These are phyloP conservation scores for Xiphophorus couchianus DNA, from an alignment of 2,113 vertebrate genomes.

Conservation along the genomic window DNA sequence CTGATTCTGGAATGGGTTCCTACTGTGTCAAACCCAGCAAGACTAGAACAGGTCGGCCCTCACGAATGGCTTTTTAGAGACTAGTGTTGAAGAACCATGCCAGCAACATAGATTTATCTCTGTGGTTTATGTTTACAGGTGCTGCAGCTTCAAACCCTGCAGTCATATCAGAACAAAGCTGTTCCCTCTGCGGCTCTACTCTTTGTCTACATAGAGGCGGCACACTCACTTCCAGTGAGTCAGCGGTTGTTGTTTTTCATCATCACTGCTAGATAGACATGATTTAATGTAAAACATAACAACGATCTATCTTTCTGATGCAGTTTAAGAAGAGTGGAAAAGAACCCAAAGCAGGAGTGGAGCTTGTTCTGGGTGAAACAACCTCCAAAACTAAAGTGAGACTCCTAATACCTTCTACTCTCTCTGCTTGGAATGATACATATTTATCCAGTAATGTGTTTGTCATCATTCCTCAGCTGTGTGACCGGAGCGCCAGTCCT, in stretches of 20 bases:
- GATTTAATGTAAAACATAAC: neutral
- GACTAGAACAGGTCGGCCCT: conserved; percentile 84
- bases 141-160: conserved; percentile 81
- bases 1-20: conserved; percentile 86
- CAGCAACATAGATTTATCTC: neutral
- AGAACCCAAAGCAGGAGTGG: conserved; percentile 83
- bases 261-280: neutral
- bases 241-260: neutral
- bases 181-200: conserved; percentile 85
- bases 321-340: conserved; percentile 89
- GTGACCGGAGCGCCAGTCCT: conserved; percentile 79
- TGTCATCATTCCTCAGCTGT: conserved; percentile 71
- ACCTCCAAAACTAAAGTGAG: conserved; percentile 86
- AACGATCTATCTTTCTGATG: neutral
- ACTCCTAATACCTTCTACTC: neutral
- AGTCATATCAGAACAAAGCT: conserved; percentile 82
- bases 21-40: conserved; percentile 67
- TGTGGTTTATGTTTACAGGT: conserved; percentile 70
- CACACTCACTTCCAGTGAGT: conserved; percentile 84
- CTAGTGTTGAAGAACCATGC: conserved; percentile 12
- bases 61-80: neutral
- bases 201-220: conserved; percentile 84
- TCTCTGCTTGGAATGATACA: neutral
- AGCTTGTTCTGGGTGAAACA: conserved; percentile 78
- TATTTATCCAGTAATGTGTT: neutral